Conservation (phyloP, 2,888 invertebrate genomes). For the Conistra vaccinii region DNA sequence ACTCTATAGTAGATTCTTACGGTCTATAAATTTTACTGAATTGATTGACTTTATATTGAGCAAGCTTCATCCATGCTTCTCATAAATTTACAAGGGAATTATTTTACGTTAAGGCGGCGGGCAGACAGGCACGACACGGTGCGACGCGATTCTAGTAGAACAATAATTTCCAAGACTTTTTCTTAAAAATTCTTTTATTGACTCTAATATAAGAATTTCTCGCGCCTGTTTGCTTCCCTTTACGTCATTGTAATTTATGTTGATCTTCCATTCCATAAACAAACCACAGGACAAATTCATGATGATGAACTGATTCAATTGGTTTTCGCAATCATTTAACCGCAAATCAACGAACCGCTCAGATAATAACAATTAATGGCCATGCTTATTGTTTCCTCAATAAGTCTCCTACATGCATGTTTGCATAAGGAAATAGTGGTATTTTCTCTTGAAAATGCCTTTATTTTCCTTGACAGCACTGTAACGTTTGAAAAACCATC, state of each 20-base stretch:
- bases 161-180: no score
- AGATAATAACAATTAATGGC: conserved; percentile 2
- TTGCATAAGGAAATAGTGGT: not conserved
- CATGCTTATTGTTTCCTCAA: conserved; percentile 35
- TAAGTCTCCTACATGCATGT: not conserved
- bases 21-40: not conserved
- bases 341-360: not conserved
- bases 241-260: not conserved
- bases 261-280: not conserved
- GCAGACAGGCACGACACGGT: no score
- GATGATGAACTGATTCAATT: conserved; percentile 4
- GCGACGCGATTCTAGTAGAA: no score
- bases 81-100: conserved; percentile 8
- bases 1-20: not conserved
- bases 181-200: no score
- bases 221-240: no score
- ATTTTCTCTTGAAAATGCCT: no score
- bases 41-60: conserved; percentile 25
- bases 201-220: no score
- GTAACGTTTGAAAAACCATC: conserved; percentile 7
- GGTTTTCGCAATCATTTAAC: conserved; percentile 15
- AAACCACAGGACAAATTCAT: not conserved
- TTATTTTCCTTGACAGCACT: not conserved
- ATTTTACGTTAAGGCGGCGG: not conserved
- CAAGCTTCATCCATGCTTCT: conserved; percentile 1